Conservation (phyloP, 1,140 invertebrate genomes). For the Globodera rostochiensis region DNA sequence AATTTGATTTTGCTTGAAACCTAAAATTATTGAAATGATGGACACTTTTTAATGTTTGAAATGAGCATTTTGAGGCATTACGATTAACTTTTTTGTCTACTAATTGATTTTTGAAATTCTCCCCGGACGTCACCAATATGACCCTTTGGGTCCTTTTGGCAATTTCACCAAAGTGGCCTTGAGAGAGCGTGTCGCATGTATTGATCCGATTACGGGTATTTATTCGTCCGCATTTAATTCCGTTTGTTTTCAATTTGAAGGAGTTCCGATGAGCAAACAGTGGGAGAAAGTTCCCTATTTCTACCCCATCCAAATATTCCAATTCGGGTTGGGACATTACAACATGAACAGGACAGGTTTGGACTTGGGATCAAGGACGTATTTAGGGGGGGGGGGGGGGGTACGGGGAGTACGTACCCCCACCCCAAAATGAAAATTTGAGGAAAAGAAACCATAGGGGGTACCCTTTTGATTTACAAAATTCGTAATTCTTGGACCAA, state of each 20-base stretch:
- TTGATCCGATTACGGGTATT: not conserved
- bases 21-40: too few species aligned
- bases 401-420: too few species aligned
- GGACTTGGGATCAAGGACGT: not conserved
- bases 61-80: not conserved
- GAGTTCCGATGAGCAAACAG: slow-evolving; percentile 81
- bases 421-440: too few species aligned
- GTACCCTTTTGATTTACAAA: too few species aligned
- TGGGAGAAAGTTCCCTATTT: slow-evolving; percentile 83
- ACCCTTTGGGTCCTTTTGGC: not conserved
- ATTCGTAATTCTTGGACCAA: too few species aligned
- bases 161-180: not conserved
- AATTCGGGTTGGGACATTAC: slow-evolving; percentile 94
- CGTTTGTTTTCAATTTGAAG: slow-evolving; percentile 10
- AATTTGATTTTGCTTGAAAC: too few species aligned
- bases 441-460: too few species aligned
- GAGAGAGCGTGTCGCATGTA: not conserved
- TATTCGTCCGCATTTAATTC: not conserved
- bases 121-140: not conserved
- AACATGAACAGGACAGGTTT: slow-evolving; percentile 19
- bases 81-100: too few species aligned
- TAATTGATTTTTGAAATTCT: not conserved
- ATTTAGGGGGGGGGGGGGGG: too few species aligned
- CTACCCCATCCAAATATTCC: slow-evolving; percentile 97
- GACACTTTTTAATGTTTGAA: too few species aligned